Evolutionary conservation across 2,888 invertebrate genomes (phyloP), one percentile per base, ranked within the genome.

Genomic region (Ethmia dodecea): DNA sequence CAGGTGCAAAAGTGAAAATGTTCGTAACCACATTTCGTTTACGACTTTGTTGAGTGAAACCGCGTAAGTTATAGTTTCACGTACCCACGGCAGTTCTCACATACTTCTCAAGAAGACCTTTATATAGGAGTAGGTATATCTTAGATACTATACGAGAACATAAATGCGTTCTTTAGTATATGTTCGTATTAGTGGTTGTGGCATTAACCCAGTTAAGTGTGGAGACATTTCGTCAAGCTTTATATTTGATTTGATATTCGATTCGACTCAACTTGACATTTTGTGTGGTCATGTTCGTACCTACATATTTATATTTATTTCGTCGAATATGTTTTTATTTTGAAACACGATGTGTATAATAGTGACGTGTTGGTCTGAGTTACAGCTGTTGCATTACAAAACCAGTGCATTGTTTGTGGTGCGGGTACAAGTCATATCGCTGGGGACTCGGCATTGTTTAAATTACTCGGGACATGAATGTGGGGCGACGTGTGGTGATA

Each of bases 1-100:
- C 79, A 78, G 75, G 75, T 79, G 78, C 61, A 64, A 64, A 69
- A 60, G 66, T 65, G 64, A 67, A 68, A 64, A 60, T 63, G 55
- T 48, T 46, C 40, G 45, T 57, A 60, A 62, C 54, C 48, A 57
- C 53, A 56, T 65, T 67, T 63, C 51, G 58, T 63, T 62, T 57
- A 60, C 48, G 54, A 49, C 52, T 50, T 35, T 35, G 37, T 31
- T 28, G 32, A 38, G 42, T 41, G 38, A 46, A 47, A 51, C 42
- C 37, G 35, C 40, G 35, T 40, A 27, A 35, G 43, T 40, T 46
- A 44, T 49, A 47, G 58, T 51, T 55, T 56, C 31, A 48, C 55
- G 26, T 26, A 6, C n/a, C n/a, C n/a, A n/a, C n/a, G n/a, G n/a
- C n/a, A n/a, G n/a, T n/a, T n/a, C n/a, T n/a, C n/a, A 3, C 27